Conservation (phyloP, 2,113 vertebrate genomes). For the Entomyzon cyanotis region DNA sequence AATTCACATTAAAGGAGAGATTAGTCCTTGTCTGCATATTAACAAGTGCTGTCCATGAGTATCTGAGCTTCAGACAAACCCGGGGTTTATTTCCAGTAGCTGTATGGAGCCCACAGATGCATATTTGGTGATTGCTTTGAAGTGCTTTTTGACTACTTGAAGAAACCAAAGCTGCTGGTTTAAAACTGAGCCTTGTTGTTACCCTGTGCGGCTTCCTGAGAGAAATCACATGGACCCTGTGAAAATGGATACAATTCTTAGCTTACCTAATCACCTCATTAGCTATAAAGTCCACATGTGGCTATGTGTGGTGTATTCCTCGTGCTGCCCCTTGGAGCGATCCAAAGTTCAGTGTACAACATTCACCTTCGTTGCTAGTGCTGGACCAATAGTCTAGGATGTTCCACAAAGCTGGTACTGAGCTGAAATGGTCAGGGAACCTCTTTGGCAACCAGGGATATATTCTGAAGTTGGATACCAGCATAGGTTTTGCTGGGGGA, state of each 20-base stretch:
- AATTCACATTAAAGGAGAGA: not conserved
- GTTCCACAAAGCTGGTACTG: not conserved
- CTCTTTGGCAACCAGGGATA: not conserved
- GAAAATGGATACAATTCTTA: not conserved
- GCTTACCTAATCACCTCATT: not conserved
- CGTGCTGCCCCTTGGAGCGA: not conserved
- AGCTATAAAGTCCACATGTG: not conserved
- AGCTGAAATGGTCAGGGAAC: not conserved
- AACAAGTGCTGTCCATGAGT: not conserved
- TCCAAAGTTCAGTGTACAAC: not conserved
- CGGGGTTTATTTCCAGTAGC: not conserved
- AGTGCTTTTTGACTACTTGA: not conserved
- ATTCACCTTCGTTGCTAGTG: not conserved
- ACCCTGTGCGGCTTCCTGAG: not conserved
- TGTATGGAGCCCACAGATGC: not conserved
- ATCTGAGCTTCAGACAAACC: not conserved
- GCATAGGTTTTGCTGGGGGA: not conserved
- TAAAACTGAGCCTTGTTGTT: not conserved
- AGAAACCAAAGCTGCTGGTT: not conserved
- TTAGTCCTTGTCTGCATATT: not conserved
- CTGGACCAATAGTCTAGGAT: not conserved
- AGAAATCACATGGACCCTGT: not conserved
- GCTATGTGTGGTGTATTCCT: not conserved
- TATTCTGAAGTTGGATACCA: not conserved
- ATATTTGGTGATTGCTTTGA: not conserved